Evolutionary conservation across 2,113 vertebrate species (phyloP), one percentile per base, ranked within the genome.

Genomic region (Collichthys lucidus): DNA sequence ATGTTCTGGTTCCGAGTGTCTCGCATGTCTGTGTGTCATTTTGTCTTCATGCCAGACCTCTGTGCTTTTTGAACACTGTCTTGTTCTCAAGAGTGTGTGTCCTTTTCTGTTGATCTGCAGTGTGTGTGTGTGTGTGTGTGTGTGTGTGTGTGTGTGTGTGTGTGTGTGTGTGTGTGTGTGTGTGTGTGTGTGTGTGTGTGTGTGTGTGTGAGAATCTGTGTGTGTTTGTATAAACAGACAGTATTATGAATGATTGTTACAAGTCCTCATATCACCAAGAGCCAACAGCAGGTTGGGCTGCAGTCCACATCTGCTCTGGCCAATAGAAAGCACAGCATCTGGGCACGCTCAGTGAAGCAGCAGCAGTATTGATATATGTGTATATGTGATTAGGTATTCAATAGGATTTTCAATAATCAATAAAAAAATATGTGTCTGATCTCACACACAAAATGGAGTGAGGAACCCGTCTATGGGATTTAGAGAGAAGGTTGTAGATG

Each of bases 271-370:
- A 40, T 78, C 29, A 31, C 47, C 31, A 7, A 35, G 5, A 35
- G 75, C 83, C 71, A 35, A 57, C 67, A 55, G 83, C 64, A 66
- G 53, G 60, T 52, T 26, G 26, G 26, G 76, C 60, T 55, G 72
- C 61, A 64, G 60, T 59, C 67, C 44, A 42, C 35, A 42, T 55
- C 60, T 81, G 57, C 70, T n/a, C 49, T 56, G 44, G 20, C 59
- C 80, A 77, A 75, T 80, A 62, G 84, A 61, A 70, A 40, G 1
- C 7, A 5, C 61, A 77, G 56, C 56, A 40, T 61, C 50, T 81
- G 70, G 82, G 26, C 61, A 77, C 11, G 31, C 40, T 81, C 65
- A 74, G 77, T 62, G 63, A 35, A 82, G 60, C 56, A 59, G 64
- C n/a, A 8, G 40, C 29, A 5, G 49, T 44, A 52, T 60, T 35